Evolutionary conservation across 2,888 invertebrate genomes (phyloP).

Genomic region (Dyspetes luteomarginatus): DNA sequence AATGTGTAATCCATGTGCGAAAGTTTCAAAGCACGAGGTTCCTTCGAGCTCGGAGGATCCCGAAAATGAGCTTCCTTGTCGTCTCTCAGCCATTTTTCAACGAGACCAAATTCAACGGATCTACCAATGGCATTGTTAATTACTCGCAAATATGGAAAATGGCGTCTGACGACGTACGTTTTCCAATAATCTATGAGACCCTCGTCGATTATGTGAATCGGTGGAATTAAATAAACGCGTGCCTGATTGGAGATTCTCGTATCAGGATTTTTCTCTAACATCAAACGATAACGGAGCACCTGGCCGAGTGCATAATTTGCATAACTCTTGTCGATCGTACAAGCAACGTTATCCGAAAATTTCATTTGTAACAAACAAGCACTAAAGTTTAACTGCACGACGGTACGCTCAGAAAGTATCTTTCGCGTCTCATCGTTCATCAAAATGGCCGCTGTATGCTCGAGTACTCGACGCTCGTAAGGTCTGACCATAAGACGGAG

Average conservation of each 20-base stretch:
- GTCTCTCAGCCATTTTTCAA: constrained; percentile 57
- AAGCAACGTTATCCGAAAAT: constrained; percentile 51
- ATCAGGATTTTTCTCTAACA: not conserved
- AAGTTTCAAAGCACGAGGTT: constrained; percentile 9
- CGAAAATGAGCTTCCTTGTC: constrained; percentile 19
- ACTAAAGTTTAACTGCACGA: constrained; percentile 52
- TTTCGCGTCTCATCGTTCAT: not conserved
- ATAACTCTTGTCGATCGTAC: constrained; percentile 55
- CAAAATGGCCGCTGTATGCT: constrained; percentile 6
- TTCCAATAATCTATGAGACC: constrained; percentile 61
- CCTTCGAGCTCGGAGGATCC: not conserved
- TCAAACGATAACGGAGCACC: constrained; percentile 26
- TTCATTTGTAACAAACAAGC: constrained; percentile 44
- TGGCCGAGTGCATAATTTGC: constrained; percentile 44
- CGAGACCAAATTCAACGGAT: constrained; percentile 58
- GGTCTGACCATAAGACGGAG: constrained; percentile 53
- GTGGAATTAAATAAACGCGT: not conserved
- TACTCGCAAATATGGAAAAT: constrained; percentile 51
- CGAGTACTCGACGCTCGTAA: constrained; percentile 54
- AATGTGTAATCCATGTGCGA: constrained; percentile 49
- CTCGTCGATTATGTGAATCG: constrained; percentile 63
- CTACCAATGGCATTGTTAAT: constrained; percentile 39
- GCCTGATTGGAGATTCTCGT: not conserved
- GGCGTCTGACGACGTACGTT: constrained; percentile 61
- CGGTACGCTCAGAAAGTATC: constrained; percentile 13